Percentiles rank a stretch among this genome's conserved stretches.
Conservation (phyloP, 1,140 invertebrate species). For the Aphidius gifuensis region DNA sequence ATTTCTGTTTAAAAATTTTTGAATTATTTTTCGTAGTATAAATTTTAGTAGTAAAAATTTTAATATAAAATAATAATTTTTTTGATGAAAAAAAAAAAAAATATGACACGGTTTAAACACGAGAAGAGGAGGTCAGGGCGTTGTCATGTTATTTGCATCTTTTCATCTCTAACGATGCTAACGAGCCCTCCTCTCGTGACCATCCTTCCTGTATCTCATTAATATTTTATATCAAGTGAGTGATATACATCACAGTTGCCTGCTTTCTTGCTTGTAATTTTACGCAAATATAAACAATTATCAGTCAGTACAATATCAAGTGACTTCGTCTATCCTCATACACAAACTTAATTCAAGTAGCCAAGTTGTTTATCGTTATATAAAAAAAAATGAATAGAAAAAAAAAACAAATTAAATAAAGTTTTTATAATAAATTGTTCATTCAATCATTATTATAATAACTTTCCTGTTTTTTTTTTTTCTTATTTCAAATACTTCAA, state of each 20-base stretch:
- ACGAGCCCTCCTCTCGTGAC: constrained; percentile 22
- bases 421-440: too few species aligned
- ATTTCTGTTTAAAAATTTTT: too few species aligned
- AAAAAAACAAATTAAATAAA: too few species aligned
- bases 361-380: constrained; percentile 5
- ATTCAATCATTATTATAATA: not conserved
- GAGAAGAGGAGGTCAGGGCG: not conserved
- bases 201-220: constrained; percentile 7
- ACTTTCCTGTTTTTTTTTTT: not conserved
- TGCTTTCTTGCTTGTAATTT: constrained; percentile 18
- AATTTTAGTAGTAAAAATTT: too few species aligned
- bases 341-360: constrained; percentile 24
- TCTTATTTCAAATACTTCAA: too few species aligned
- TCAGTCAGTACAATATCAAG: constrained; percentile 13
- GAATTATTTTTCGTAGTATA: too few species aligned
- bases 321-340: constrained; percentile 1
- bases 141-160: constrained; percentile 22
- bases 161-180: constrained; percentile 27
- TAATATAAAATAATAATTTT: too few species aligned
- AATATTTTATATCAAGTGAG: constrained; percentile 18
- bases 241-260: not conserved
- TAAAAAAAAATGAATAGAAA: not conserved
- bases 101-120: too few species aligned
- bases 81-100: too few species aligned
- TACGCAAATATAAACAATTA: constrained; percentile 31